Evolutionary conservation across 1,140 invertebrate species (phyloP), one percentile per base, ranked within the genome.

Genomic region (Oedothorax gibbosus): DNA sequence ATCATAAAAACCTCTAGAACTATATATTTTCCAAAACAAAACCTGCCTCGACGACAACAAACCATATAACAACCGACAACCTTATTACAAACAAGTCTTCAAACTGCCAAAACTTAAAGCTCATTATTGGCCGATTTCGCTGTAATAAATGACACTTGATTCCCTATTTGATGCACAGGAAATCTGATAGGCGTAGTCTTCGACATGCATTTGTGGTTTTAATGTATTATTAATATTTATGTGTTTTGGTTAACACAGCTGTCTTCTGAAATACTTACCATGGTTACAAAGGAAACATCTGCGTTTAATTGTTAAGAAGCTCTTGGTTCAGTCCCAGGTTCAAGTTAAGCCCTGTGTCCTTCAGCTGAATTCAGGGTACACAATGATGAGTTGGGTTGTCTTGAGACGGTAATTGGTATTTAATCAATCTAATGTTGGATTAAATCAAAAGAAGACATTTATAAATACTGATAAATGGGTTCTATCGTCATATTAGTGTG

Each of bases 161-260:
- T 51, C 50, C 20, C 56, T 14, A 73, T 69, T 53, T 50, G 18
- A 68, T 21, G 18, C 11, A 73, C 69, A 72, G 80, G 68, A 82
- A 73, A 82, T 53, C 18, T 72, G 57, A 73, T 72, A 73, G 80
- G 68, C 80, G 80, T 62, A 64, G 56, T 51, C 65, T 62, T 20
- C 51, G 77, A 73, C 21, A 35, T 53, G 51, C 21, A 68, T 49
- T 56, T 68, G 68, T 65, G 51, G n/a, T 65, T 73, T 82, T 64
- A 50, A 73, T 82, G 56, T 51, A 60, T 60, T 82, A 82, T 82
- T 53, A 82, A 82, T 82, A 82, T 82, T 82, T 73, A 82, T 82
- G 18, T 10, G n/a, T 18, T 66, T 21, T 77, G 35, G 56, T 18
- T 75, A 57, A 21, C 9, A 51, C 75, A 79, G 77, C 50, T 79